Evolutionary conservation across 2,113 vertebrate species (phyloP).

Genomic region (Lepisosteus osseus): DNA sequence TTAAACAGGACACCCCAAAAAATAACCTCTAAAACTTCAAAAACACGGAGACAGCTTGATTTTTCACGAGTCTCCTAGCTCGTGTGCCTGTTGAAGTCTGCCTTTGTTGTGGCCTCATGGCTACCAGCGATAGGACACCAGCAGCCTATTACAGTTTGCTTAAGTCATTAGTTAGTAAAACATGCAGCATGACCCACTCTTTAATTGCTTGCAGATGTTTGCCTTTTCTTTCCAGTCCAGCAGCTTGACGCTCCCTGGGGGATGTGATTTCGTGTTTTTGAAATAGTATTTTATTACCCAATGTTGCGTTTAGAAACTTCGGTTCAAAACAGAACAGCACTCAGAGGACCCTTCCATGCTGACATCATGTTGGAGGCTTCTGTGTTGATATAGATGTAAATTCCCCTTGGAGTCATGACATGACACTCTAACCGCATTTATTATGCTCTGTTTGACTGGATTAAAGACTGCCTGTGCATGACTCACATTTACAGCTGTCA

Average conservation of each 20-base stretch:
- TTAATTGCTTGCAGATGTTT: constrained; percentile 76
- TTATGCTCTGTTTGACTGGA: constrained; percentile 27
- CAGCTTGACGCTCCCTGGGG: constrained; percentile 53
- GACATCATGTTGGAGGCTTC: constrained; percentile 57
- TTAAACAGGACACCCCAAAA: too few species aligned
- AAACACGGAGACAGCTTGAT: neutral
- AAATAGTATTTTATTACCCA: constrained; percentile 61
- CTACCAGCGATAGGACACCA: constrained; percentile 17
- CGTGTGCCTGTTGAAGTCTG: neutral
- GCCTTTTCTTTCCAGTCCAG: constrained; percentile 66
- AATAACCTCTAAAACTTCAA: too few species aligned
- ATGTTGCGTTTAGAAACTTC: constrained; percentile 57
- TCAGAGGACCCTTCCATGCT: constrained; percentile 53
- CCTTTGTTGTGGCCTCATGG: neutral
- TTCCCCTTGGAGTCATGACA: constrained; percentile 42
- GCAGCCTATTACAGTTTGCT: constrained; percentile 64
- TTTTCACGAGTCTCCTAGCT: neutral
- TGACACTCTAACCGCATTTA: constrained; percentile 29
- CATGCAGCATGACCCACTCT: constrained; percentile 61
- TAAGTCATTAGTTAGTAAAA: constrained; percentile 70
- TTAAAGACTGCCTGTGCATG: constrained; percentile 27
- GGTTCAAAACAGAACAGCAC: constrained; percentile 57
- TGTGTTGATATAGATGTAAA: constrained; percentile 51
- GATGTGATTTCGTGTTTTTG: constrained; percentile 29
- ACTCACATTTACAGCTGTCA: constrained; percentile 24